Base-by-base conservation (phyloP, 1,140 invertebrate species). In the Teleopsis dalmanni region DNA sequence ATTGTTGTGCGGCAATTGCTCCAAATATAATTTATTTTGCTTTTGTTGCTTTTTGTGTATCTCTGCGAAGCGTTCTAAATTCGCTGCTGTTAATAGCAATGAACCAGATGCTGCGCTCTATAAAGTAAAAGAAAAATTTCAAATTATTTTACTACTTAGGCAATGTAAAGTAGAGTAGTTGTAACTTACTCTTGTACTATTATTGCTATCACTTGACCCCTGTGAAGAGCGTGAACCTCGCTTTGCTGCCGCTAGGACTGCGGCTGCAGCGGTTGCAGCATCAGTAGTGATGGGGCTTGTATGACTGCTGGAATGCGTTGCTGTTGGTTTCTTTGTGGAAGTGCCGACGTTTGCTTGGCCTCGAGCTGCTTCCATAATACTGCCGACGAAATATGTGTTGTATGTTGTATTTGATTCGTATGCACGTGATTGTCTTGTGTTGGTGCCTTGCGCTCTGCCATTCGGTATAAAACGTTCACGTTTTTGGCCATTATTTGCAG, bases 41-140 rank as follows among this genome's bases (percentile, higher is more conserved):
- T 59, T 54, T 48, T 66, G 56, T 54, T 67, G 57, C 58, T 77
- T 74, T 52, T 78, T 75, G 65, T 83, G 76, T 62, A 85, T 80
- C 55, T 82, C 75, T 4, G 82, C 81, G 16, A 80, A 71, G 26
- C 73, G 77, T 36, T 78, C 77, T 62, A 88, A 72, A 71, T 88
- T 85, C 14, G 84, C 85, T 27, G 84, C 84, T 57, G 83, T 88
- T 57, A 88, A 70, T 34, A 88, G 73, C 51, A 87, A 60, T 22
- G 84, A 86, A 43, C 84, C 85, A 47, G 85, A 88, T 58, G 81
- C 82, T 53, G 80, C 84, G 65, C 85, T 88, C 86, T 88, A 75
- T 31, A 75, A 74, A 47, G 26, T 10, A 18, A n/a, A 29, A 27
- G 1, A 44, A 4, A 41, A 41, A 36, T 5, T 18, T 11, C 13